Evolutionary conservation across 2,797 vertebrate genomes (phyloP).

Genomic region (Galaxias olidus): DNA sequence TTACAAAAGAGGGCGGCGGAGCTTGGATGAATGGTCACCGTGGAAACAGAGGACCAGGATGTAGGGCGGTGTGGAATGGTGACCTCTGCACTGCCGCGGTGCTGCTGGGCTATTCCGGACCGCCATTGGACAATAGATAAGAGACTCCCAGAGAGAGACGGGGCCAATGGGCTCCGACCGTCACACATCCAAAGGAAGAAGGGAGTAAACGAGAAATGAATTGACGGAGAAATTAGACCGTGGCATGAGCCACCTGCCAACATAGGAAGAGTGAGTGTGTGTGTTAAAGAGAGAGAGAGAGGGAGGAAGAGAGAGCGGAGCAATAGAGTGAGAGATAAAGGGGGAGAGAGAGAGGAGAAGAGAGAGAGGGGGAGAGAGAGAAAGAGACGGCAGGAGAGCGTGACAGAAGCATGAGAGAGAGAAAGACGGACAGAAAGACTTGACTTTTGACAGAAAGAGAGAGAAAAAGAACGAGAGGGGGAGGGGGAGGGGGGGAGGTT

Average conservation of each 20-base stretch:
- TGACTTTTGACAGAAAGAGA: not conserved
- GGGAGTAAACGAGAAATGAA: not conserved
- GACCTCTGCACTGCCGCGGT: slow-evolving; percentile 55
- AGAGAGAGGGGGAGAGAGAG: slow-evolving; percentile 17
- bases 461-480: not conserved
- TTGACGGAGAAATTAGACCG: too few species aligned
- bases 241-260: too few species aligned
- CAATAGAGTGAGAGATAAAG: not conserved
- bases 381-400: not conserved
- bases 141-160: slow-evolving; percentile 18
- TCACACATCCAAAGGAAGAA: not conserved
- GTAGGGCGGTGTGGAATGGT: slow-evolving; percentile 62
- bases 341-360: slow-evolving; percentile 12
- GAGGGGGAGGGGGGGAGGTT: slow-evolving; percentile 37
- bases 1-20: slow-evolving; percentile 21
- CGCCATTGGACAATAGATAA: slow-evolving; percentile 55
- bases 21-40: slow-evolving; percentile 65
- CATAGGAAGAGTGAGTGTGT: too few species aligned
- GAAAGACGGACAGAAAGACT: slow-evolving; percentile 25
- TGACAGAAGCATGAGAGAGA: not conserved
- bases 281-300: too few species aligned
- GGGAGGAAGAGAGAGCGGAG: too few species aligned
- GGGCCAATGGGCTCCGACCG: too few species aligned
- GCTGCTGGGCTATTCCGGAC: slow-evolving; percentile 51
- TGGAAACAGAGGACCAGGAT: slow-evolving; percentile 68